Percentiles rank a stretch among this genome's conserved stretches.
phyloP scores from a whole-genome alignment of 1,140 invertebrate genomes.

The Tachypleus tridentatus region DNA sequence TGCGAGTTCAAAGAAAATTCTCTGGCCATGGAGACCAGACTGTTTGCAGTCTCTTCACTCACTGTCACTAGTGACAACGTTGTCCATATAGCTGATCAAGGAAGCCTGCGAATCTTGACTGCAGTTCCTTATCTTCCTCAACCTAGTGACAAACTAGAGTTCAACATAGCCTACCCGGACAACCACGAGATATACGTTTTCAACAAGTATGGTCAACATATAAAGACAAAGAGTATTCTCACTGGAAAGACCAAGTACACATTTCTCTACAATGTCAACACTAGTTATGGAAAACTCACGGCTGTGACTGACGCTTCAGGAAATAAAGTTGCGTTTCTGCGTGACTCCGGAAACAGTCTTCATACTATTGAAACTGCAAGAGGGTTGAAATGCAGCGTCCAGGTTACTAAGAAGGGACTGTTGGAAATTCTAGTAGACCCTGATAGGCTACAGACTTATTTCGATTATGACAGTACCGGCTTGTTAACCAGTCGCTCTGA shows the following conservation, averaged over 20 bases:
- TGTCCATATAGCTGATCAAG: conserved; percentile 87
- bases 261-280: conserved; percentile 92
- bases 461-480: conserved; percentile 83
- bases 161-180: conserved; percentile 89
- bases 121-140: conserved; percentile 82
- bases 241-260: conserved; percentile 82
- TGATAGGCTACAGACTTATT: conserved; percentile 81
- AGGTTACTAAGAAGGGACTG: conserved; percentile 53
- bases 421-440: conserved; percentile 75
- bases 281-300: conserved; percentile 85
- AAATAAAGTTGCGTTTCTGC: conserved; percentile 69
- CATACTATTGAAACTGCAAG: conserved; percentile 90
- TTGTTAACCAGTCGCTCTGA: conserved; percentile 56
- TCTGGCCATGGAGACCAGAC: conserved; percentile 43
- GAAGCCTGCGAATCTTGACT: conserved; percentile 67
- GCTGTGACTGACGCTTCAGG: conserved; percentile 85
- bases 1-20: conserved; percentile 16
- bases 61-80: conserved; percentile 87
- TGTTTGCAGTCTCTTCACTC: conserved; percentile 86
- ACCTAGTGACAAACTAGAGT: conserved; percentile 55
- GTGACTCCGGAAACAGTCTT: conserved; percentile 76
- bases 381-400: conserved; percentile 77
- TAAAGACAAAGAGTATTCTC: conserved; percentile 79
- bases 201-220: conserved; percentile 89
- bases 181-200: conserved; percentile 93